phyloP scores from a whole-genome alignment of 2,113 vertebrate species.

The Saccopteryx bilineata region DNA sequence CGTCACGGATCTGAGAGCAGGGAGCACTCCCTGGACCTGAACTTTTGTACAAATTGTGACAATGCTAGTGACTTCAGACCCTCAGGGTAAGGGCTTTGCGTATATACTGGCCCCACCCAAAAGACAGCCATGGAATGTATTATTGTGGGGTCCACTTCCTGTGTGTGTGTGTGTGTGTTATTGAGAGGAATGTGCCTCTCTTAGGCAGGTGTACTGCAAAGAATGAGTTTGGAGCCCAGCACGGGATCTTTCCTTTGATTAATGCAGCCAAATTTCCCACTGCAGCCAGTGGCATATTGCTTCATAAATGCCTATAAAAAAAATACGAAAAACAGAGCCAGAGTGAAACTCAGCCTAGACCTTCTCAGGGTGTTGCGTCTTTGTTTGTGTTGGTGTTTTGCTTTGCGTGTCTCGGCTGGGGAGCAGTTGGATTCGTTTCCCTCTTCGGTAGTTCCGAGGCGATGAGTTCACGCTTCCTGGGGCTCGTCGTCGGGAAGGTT shows the following conservation, averaged over 20 bases:
- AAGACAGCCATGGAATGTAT: not conserved
- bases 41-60: not conserved
- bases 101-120: accelerated
- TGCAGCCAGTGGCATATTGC: not conserved
- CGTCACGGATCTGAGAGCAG: no score
- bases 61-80: accelerated
- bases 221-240: not conserved
- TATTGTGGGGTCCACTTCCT: no score
- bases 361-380: not conserved
- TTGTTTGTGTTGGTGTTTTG: constrained; percentile 37
- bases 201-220: not conserved
- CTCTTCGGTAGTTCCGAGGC: not conserved
- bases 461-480: not conserved
- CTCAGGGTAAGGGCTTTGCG: accelerated
- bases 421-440: not conserved
- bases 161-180: not conserved
- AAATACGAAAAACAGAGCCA: not conserved
- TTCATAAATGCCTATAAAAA: constrained; percentile 75
- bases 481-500: constrained; percentile 37
- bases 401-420: constrained; percentile 37
- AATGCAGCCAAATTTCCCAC: constrained; percentile 60
- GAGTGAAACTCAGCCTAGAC: not conserved
- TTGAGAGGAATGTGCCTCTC: not conserved
- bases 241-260: constrained; percentile 50
- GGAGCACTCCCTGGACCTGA: not conserved